Conservation (phyloP, 2,797 vertebrate species). For the Onychomys torridus region DNA sequence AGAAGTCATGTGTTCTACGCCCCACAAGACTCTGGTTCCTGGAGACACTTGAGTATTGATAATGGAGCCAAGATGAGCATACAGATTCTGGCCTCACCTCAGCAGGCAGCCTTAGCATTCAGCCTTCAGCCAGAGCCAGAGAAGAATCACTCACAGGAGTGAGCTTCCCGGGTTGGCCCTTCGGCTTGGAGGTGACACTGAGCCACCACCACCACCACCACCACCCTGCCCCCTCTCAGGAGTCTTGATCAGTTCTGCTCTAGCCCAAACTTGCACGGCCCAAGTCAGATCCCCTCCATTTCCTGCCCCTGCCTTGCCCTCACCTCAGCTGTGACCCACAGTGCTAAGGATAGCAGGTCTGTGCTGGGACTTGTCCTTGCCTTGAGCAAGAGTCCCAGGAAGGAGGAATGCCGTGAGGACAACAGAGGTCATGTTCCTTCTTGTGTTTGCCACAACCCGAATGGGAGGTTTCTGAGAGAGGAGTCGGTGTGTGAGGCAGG, state of each 20-base stretch:
- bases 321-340: neutral
- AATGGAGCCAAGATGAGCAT: neutral
- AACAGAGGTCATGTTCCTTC: neutral
- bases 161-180: neutral
- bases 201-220: neutral
- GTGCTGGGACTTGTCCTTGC: neutral
- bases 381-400: neutral
- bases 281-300: neutral
- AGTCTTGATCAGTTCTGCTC: conserved; percentile 30
- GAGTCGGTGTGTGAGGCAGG: neutral
- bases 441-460: neutral
- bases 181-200: neutral
- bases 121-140: neutral
- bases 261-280: neutral
- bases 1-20: neutral
- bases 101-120: neutral
- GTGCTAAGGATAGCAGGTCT: neutral
- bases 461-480: neutral
- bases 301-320: neutral
- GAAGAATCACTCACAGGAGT: neutral
- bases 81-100: neutral
- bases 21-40: neutral
- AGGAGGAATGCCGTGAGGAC: neutral
- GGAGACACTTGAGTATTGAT: neutral
- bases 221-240: neutral